Conservation (phyloP, 2,888 invertebrate species). For the Cremastinae sp. region DNA sequence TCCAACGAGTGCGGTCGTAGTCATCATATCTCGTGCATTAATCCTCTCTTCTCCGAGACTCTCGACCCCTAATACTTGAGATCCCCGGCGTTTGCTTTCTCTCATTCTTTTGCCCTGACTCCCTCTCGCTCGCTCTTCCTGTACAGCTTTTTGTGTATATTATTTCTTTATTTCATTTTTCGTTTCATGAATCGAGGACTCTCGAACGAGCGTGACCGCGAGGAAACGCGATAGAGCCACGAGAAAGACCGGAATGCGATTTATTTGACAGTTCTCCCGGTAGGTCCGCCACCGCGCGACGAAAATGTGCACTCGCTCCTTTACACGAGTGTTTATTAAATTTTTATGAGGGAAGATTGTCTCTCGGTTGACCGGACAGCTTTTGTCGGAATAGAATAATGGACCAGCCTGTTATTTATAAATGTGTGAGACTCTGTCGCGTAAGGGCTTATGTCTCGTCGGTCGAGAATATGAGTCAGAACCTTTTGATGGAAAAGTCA, state of each 20-base stretch:
- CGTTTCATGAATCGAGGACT: conserved; percentile 58
- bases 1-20: conserved; percentile 27
- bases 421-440: not conserved
- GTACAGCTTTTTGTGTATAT: not conserved
- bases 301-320: conserved; percentile 19
- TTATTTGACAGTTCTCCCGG: conserved; percentile 77
- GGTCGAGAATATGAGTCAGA: too few relatives aligned
- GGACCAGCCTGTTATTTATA: conserved; percentile 56
- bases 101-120: conserved; percentile 6
- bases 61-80: conserved; percentile 49
- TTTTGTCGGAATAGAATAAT: conserved; percentile 78
- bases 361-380: conserved; percentile 62
- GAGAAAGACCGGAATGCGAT: conserved; percentile 75
- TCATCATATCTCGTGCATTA: conserved; percentile 53
- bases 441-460: not conserved
- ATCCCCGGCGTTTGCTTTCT: conserved; percentile 34
- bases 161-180: conserved; percentile 40
- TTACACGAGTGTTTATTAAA: conserved; percentile 53
- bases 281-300: conserved; percentile 66
- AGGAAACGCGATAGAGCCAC: conserved; percentile 61
- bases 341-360: conserved; percentile 78
- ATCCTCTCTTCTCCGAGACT: conserved; percentile 49
- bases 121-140: conserved; percentile 1
- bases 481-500: too few relatives aligned
- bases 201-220: conserved; percentile 30